Evolutionary conservation across 1,140 invertebrate species (phyloP), one percentile per base, ranked within the genome.

Genomic region (Atta cephalotes): DNA sequence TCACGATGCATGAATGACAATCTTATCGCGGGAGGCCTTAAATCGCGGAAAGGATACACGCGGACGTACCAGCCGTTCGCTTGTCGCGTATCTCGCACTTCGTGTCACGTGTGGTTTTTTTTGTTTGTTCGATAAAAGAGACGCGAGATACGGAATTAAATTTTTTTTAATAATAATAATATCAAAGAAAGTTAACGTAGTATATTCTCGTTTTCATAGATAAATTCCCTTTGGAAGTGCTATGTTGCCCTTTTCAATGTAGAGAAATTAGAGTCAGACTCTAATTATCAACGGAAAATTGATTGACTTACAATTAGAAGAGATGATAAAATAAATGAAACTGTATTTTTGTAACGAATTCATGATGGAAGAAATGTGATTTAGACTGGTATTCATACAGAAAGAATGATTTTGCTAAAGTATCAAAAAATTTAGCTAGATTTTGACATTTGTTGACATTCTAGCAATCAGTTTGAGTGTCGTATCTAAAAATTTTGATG

Each of bases 1-100:
- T 94, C 93, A 92, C 93, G 93, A 94, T 93, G 92, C 93, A 94
- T 94, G 94, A 94, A 94, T 94, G 93, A 94, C 92, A 94, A 95
- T 94, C 92, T 70, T 84, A 87, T 87, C 86, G 71, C 81, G 81
- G 51, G 25, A 77, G 39, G 35, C 10, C 60, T 82, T 90, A 88
- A 86, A 89, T 89, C 71, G 70, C n/a, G n/a, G 63, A 53, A 68
- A 28, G 18, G 53, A 88, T 89, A 71, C 68, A 70, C 81, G 12
- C 31, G 16, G 25, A 81, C 71, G 12, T 66, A 21, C n/a, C 49
- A 16, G 49, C 49, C 18, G 28, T 14, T 12, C 39, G 53, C 28
- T 39, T 10, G 31, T 71, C 6, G n/a, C 21, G 28, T 16, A 58
- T 58, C 16, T 28, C 7, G 16, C 25, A n/a, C 31, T n/a, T 14